Evolutionary conservation across 2,888 invertebrate species (phyloP).

Genomic region (Mimas tiliae): DNA sequence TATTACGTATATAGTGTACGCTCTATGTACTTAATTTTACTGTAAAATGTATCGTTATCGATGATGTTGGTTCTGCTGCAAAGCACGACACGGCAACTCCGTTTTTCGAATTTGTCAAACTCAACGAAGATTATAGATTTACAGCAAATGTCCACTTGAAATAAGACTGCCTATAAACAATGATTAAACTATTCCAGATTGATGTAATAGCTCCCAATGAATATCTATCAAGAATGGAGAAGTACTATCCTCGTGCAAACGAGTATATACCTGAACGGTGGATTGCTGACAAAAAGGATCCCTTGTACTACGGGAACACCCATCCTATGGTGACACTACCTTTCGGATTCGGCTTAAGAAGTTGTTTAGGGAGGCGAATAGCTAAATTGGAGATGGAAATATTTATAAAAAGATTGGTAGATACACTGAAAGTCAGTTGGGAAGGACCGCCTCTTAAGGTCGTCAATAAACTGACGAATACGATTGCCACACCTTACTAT

Average conservation of each 20-base stretch:
- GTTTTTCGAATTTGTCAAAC: too few species aligned
- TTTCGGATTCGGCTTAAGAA: slow-evolving; percentile 88
- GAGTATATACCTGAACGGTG: slow-evolving; percentile 88
- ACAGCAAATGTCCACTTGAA: too few species aligned
- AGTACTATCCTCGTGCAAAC: slow-evolving; percentile 83
- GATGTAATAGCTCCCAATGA: slow-evolving; percentile 91
- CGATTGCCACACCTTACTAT: slow-evolving; percentile 61
- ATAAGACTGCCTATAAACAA: not conserved
- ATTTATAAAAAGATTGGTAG: slow-evolving; percentile 67
- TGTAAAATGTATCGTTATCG: too few species aligned
- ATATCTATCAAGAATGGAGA: slow-evolving; percentile 82
- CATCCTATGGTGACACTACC: slow-evolving; percentile 87
- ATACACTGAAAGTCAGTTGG: slow-evolving; percentile 63
- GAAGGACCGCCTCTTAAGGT: slow-evolving; percentile 67
- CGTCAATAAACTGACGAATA: slow-evolving; percentile 56
- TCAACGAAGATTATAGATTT: too few species aligned
- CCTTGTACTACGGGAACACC: slow-evolving; percentile 72
- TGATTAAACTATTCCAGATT: slow-evolving; percentile 75
- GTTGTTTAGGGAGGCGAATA: slow-evolving; percentile 88
- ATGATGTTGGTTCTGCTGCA: too few species aligned
- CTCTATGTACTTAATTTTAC: too few species aligned
- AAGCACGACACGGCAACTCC: too few species aligned
- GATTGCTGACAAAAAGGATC: slow-evolving; percentile 82
- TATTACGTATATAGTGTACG: too few species aligned
- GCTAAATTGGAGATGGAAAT: slow-evolving; percentile 89